Evolutionary conservation across 1,140 invertebrate species (phyloP), one percentile per base, ranked within the genome.

Genomic region (Hycleus cichorii): DNA sequence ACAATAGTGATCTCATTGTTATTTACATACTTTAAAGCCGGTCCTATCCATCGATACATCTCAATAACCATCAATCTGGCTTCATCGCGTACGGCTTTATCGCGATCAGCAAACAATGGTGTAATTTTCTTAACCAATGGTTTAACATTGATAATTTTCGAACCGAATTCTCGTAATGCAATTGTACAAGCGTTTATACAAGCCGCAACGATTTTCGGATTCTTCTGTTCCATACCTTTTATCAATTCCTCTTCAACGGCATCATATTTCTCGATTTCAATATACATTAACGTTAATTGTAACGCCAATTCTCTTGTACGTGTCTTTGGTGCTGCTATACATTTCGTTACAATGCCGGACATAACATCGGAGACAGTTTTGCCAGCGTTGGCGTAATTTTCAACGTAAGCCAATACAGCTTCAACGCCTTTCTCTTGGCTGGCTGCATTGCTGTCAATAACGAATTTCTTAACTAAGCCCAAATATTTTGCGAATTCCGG

Each of bases 361-460:
- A 97, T 89, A 2, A 97, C 90, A 75, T 97, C 95, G 24, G 84
- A 83, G 2, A 87, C 89, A 40, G 90, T 91, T 74, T 92, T 95
- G 55, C 88, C 88, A 62, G 91, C 91, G 64, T 82, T 74, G 3
- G 83, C 84, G 65, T 91, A 90, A 78, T 95, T 96, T 74, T 96
- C 90, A 0, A 96, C 83, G 78, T 87, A 98, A 11, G 88, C 87
- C 24, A 96, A 72, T 1, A 91, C 86, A 10, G 93, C 93, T 72
- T 97, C 93, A 59, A 98, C 74, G 26, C 91, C 96, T 80, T 95
- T 98, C 73, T 98, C 95, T 75, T 97, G 94, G 1, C 94, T 94
- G 26, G 90, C 84, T 39, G 88, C 94, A 88, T 98, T 97, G 57
- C 87, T 93, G 72, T 98, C 96, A 4, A 83, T 78, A 0, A 97